These are phyloP conservation scores for Hyles lineata DNA, from an alignment of 2,888 invertebrate genomes.

Conservation along the genomic window DNA sequence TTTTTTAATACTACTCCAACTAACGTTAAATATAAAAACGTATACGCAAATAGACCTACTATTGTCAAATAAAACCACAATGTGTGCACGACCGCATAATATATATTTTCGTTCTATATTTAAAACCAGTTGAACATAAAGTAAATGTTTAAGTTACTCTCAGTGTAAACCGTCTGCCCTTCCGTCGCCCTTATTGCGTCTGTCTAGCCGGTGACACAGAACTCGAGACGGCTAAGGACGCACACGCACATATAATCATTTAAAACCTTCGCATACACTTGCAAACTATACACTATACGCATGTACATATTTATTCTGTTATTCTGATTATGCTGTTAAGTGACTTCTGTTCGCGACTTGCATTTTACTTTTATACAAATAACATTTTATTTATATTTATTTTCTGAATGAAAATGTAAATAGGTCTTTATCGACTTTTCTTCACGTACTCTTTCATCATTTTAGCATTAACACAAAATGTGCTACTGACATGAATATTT, in stretches of 20 bases:
- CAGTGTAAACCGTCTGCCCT: conserved; percentile 64
- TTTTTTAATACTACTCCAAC: too few relatives aligned
- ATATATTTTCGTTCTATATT: neutral
- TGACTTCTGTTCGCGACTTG: neutral
- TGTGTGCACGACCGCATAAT: neutral
- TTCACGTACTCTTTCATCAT: too few relatives aligned
- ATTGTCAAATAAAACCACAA: too few relatives aligned
- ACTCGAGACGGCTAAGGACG: conserved; percentile 35
- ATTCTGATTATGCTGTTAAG: neutral
- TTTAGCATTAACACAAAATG: too few relatives aligned
- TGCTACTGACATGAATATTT: too few relatives aligned
- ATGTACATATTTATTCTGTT: neutral
- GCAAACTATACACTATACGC: conserved; percentile 26
- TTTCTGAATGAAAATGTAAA: too few relatives aligned
- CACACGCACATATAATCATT: conserved; percentile 37
- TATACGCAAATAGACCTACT: too few relatives aligned
- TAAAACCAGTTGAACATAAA: conserved; percentile 27
- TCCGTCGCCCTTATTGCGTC: conserved; percentile 61
- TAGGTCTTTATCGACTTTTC: too few relatives aligned
- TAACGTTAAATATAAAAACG: too few relatives aligned
- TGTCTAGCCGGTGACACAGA: conserved; percentile 42
- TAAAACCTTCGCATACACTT: conserved; percentile 40
- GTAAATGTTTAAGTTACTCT: conserved; percentile 27
- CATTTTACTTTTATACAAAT: neutral
- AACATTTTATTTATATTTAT: too few relatives aligned